These are phyloP conservation scores for Spheniscus mendiculus DNA, from an alignment of 2,113 vertebrate genomes.

Conservation along the genomic window DNA sequence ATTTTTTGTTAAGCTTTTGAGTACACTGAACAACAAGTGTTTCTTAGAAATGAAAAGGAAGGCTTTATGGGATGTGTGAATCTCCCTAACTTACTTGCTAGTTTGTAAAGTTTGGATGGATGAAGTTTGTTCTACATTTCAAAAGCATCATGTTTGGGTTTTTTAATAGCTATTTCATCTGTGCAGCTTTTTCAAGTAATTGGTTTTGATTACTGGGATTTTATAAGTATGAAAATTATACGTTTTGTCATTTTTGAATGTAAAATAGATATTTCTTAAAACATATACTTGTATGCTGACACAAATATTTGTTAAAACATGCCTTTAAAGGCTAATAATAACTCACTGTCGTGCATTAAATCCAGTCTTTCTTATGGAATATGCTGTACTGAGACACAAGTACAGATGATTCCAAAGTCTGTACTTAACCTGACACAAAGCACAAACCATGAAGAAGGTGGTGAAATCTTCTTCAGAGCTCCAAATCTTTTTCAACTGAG, in stretches of 20 bases:
- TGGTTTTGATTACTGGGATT: neutral
- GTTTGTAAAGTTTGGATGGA: neutral
- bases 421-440: neutral
- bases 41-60: neutral
- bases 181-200: neutral
- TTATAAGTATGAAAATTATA: neutral
- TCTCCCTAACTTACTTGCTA: neutral
- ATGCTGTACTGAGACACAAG: neutral
- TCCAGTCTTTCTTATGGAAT: neutral
- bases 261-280: neutral
- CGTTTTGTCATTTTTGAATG: neutral
- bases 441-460: neutral
- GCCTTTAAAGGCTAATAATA: neutral
- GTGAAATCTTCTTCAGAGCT: neutral
- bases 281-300: neutral
- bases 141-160: neutral
- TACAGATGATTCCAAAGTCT: neutral
- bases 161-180: neutral
- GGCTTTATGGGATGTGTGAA: neutral
- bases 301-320: neutral
- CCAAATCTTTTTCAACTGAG: neutral
- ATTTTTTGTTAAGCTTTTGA: neutral
- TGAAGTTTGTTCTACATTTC: neutral
- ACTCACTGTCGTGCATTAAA: neutral
- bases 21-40: neutral